Conservation (phyloP, 2,113 vertebrate genomes). For the Oostethus manadensis region DNA sequence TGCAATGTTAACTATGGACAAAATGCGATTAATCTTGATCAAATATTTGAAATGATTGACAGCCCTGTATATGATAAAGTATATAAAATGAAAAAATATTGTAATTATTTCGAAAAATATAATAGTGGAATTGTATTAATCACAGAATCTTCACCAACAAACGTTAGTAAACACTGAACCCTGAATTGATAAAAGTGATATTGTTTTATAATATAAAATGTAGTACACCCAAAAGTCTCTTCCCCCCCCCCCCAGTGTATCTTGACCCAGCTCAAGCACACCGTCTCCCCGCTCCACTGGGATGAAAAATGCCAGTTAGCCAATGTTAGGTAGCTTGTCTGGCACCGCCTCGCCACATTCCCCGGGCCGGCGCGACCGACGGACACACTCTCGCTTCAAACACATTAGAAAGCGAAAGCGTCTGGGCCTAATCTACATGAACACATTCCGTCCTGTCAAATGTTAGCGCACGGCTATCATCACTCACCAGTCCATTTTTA, state of each 20-base stretch:
- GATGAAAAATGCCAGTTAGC: constrained; percentile 29
- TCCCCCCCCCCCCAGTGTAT: background rate
- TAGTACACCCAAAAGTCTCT: too few species aligned
- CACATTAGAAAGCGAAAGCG: constrained; percentile 7
- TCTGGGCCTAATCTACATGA: constrained; percentile 25
- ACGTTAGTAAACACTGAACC: too few species aligned
- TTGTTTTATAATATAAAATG: too few species aligned
- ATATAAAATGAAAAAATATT: too few species aligned
- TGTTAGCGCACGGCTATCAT: constrained; percentile 21
- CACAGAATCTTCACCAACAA: too few species aligned
- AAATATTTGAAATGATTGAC: too few species aligned
- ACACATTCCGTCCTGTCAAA: constrained; percentile 19
- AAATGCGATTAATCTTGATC: too few species aligned
- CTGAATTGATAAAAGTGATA: too few species aligned
- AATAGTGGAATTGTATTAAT: too few species aligned
- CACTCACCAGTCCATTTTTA: constrained; percentile 26
- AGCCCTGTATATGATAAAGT: too few species aligned
- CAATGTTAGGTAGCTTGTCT: constrained; percentile 41
- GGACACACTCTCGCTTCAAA: constrained; percentile 6
- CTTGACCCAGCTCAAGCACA: constrained; percentile 20
- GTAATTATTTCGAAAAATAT: too few species aligned
- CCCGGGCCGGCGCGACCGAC: constrained; percentile 18
- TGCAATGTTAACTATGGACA: too few species aligned
- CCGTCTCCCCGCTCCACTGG: constrained; percentile 10
- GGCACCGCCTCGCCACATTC: constrained; percentile 42